Evolutionary conservation across 2,888 invertebrate genomes (phyloP), one percentile per base, ranked within the genome.

Genomic region (Megastigmus dorsalis): DNA sequence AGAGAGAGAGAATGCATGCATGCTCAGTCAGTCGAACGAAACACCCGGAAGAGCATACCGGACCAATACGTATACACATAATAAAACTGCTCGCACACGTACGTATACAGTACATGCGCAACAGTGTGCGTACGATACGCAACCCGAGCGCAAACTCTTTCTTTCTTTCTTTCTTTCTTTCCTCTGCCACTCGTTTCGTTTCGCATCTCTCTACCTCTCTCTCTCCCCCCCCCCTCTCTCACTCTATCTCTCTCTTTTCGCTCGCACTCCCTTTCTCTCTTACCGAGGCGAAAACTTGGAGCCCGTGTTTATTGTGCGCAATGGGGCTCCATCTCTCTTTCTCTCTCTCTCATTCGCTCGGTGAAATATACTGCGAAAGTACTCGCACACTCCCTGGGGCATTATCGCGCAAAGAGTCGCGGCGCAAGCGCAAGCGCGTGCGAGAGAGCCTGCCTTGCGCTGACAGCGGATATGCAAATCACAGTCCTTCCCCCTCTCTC

Each of bases 381-480:
- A 66, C 65, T 71, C 73, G 72, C 63, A 70, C 67, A 72, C 77
- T 77, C 78, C 77, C 77, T 66, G 73, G 79, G 75, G 74, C 75
- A 79, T 75, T 75, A 76, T 78, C 78, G 77, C 77, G 77, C 75
- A 55, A 55, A 74, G 77, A 65, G 78, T 74, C 77, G 77, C 76
- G 74, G 74, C 69, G 68, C 77, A n/a, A n/a, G n/a, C n/a, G n/a
- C n/a, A n/a, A n/a, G n/a, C n/a, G n/a, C n/a, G n/a, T n/a, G n/a
- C n/a, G n/a, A n/a, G n/a, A n/a, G 26, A 63, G 38, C 54, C 33
- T 9, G 57, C 38, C 76, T 79, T 75, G 79, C 82, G 79, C 82
- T 81, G 82, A 81, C 83, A 81, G 82, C 82, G 82, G 81, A 84
- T 83, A 84, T 83, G 84, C 81, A 84, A 83, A 85, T 84, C 80